These are phyloP conservation scores for Drosophila lowei DNA, from an alignment of 1,140 invertebrate species.

Conservation along the genomic window DNA sequence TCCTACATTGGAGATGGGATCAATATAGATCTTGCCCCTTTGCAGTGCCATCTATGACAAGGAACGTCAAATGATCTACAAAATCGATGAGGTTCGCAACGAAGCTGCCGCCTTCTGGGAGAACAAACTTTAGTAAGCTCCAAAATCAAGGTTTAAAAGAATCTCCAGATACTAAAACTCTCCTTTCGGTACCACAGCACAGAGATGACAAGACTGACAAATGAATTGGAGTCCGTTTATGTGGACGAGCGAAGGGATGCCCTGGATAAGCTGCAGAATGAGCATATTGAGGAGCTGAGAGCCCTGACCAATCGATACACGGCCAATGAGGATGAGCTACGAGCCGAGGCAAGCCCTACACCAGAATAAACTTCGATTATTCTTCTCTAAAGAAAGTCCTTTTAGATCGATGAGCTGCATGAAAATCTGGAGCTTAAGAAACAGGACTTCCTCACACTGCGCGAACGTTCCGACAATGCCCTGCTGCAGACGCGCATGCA, in stretches of 20 bases:
- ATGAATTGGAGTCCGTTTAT: constrained; percentile 86
- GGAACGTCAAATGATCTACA: constrained; percentile 84
- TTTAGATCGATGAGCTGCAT: constrained; percentile 85
- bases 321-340: constrained; percentile 84
- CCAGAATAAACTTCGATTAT: no score
- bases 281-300: constrained; percentile 84
- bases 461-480: constrained; percentile 76
- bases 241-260: constrained; percentile 85
- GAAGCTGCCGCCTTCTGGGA: constrained; percentile 85
- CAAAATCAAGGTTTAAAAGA: background rate
- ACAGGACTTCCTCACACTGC: constrained; percentile 75
- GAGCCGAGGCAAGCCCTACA: constrained; percentile 83
- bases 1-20: background rate
- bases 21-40: background rate
- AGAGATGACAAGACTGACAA: constrained; percentile 85
- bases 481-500: constrained; percentile 82
- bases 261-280: constrained; percentile 84
- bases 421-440: constrained; percentile 85
- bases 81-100: constrained; percentile 85
- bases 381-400: background rate
- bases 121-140: constrained; percentile 84
- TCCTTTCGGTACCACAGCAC: constrained; percentile 53
- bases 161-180: no score
- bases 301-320: constrained; percentile 85
- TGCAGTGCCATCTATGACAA: constrained; percentile 84